Evolutionary conservation across 2,113 vertebrate species (phyloP), one percentile per base, ranked within the genome.

Genomic region (Anoplopoma fimbria): DNA sequence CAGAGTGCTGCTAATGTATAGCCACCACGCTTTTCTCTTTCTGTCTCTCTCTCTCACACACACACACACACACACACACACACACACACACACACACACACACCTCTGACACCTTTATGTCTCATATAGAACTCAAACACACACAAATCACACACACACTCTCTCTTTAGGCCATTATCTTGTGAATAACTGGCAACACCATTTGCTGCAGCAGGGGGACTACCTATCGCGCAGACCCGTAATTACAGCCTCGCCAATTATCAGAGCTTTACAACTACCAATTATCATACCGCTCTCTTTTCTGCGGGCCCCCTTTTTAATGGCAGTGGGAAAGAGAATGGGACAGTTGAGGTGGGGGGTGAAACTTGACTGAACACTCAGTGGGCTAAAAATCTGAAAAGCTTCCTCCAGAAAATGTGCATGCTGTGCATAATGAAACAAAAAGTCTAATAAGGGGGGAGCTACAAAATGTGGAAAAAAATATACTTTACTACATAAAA

Each of bases 211-310:
- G 89, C 62, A 2, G 65, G 57, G 73, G 77, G 79, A 77, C 73
- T 79, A 89, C 83, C 87, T 75, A 88, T 89, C 70, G 27, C 21
- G 58, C 70, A 69, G 85, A 33, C 82, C 89, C 68, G 40, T 91
- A 92, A 93, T 93, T 92, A 91, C 83, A 85, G 81, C 69, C 84
- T 61, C 78, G 84, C 76, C 86, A 92, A 91, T 92, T 92, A 92
- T 91, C 89, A 91, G 86, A 85, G 89, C 86, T 92, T 89, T 91
- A 88, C 86, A 92, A 90, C 90, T 73, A 82, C 69, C 88, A 92
- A 92, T 93, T 92, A 93, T 88, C 89, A 64, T 57, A 40, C 72
- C 8, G 77, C 83, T 86, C 65, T 82, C 68, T 70, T 87, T 88
- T 88, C 83, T 86, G 71, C 68, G 75, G 84, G 85, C 75, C 62